phyloP scores from a whole-genome alignment of 2,888 invertebrate genomes.

The Suillia variegata region DNA sequence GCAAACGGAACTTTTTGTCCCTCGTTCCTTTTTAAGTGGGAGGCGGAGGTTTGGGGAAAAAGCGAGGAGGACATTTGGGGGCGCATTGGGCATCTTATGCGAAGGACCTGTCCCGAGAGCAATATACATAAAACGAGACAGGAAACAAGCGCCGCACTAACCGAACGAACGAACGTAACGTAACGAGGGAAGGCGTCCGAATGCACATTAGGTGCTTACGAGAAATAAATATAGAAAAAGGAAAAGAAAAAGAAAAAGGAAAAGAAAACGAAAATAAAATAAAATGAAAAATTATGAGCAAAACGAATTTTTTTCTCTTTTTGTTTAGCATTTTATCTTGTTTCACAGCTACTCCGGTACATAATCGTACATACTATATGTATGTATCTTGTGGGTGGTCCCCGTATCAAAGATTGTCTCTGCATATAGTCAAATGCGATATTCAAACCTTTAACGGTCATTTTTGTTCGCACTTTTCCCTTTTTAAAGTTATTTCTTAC shows the following conservation, averaged over 20 bases:
- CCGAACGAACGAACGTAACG: background rate
- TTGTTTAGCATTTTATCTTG: too few species aligned
- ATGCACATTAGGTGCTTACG: slow-evolving; percentile 9
- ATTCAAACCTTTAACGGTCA: slow-evolving; percentile 27
- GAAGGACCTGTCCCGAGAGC: slow-evolving; percentile 35
- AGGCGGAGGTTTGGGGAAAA: background rate
- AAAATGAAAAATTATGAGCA: slow-evolving; percentile 30
- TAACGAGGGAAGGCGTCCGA: slow-evolving; percentile 12
- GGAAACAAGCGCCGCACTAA: slow-evolving; percentile 34
- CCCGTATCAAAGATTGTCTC: slow-evolving; percentile 19
- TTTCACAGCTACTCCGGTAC: too few species aligned
- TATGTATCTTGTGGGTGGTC: slow-evolving; percentile 10
- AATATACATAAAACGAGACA: slow-evolving; percentile 53
- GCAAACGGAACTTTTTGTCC: too few species aligned
- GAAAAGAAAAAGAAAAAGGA: background rate
- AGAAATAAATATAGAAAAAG: too few species aligned
- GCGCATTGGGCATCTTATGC: slow-evolving; percentile 29
- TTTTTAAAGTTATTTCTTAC: slow-evolving; percentile 6
- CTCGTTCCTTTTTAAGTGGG: too few species aligned
- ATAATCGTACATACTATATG: background rate
- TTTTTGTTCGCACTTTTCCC: slow-evolving; percentile 7
- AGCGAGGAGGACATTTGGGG: slow-evolving; percentile 11
- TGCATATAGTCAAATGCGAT: slow-evolving; percentile 44
- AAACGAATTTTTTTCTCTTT: slow-evolving; percentile 8
- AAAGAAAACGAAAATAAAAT: slow-evolving; percentile 20